Percentiles rank a stretch among this genome's conserved stretches.
Conservation (phyloP, 1,140 invertebrate genomes). For the Acromyrmex heyeri region DNA sequence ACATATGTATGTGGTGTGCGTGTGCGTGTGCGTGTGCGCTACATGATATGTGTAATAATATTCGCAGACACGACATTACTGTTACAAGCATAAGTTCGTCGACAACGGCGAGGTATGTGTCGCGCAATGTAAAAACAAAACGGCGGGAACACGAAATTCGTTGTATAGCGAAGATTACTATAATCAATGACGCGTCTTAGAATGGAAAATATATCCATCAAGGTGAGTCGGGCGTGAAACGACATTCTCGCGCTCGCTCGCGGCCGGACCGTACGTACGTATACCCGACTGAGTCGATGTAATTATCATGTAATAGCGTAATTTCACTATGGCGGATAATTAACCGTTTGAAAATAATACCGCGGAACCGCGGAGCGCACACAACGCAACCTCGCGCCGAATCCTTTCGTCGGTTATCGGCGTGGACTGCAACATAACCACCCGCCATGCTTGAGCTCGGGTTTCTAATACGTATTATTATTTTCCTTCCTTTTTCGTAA, state of each 20-base stretch:
- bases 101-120: not conserved
- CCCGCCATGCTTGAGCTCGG: not conserved
- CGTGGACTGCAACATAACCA: slow-evolving; percentile 41
- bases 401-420: slow-evolving; percentile 57
- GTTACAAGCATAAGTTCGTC: not conserved
- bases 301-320: slow-evolving; percentile 74
- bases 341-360: slow-evolving; percentile 70
- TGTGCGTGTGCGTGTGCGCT: not conserved
- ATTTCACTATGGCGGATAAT: slow-evolving; percentile 73
- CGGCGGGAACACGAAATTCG: slow-evolving; percentile 59
- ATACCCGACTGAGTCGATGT: slow-evolving; percentile 59
- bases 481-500: slow-evolving; percentile 49
- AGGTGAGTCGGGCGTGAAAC: slow-evolving; percentile 76
- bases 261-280: slow-evolving; percentile 17
- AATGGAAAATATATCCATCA: slow-evolving; percentile 76
- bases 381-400: slow-evolving; percentile 56
- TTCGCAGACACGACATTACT: slow-evolving; percentile 33
- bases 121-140: not conserved
- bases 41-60: slow-evolving; percentile 36
- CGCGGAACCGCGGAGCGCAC: slow-evolving; percentile 46
- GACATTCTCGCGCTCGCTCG: slow-evolving; percentile 61
- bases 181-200: slow-evolving; percentile 49
- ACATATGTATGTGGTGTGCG: not conserved
- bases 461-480: slow-evolving; percentile 61
- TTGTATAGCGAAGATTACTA: slow-evolving; percentile 49